Evolutionary conservation across 2,113 vertebrate species (phyloP), one percentile per base, ranked within the genome.

Genomic region (Mola mola): DNA sequence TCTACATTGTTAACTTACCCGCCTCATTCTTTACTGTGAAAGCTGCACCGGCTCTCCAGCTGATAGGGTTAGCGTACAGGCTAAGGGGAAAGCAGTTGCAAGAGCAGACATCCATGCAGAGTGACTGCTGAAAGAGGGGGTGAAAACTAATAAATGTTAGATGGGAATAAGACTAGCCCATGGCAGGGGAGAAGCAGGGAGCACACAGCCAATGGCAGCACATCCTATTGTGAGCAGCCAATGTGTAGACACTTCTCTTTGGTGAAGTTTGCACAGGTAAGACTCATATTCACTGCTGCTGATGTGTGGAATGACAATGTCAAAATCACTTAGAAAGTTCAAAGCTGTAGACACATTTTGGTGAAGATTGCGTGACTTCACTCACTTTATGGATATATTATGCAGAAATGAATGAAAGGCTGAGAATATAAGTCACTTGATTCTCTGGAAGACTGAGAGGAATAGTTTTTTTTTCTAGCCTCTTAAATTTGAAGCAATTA

Each of bases 221-320:
- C 44, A 0, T 21, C 41, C 48, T 26, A 53, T 68, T 71, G 50
- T 73, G 52, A 44, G 49, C 57, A 57, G 41, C 37, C 37, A 15
- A 22, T 22, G 48, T 13, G 10, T 46, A 42, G 38, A 58, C 34
- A 15, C 8, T 25, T 36, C 8, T 49, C 43, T 78, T 33, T 49
- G 22, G 41, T 58, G 5, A 58, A 63, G 70, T 31, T 55, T 81
- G 69, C 53, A 79, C 72, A 82, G 62, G 48, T 59, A 72, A 42
- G 36, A 70, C 56, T 73, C 1, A 44, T 37, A 65, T 61, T 75
- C 51, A 58, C 21, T n/a, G 41, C 43, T 34, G 24, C 24, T 8
- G n/a, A 34, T 57, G 52, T 66, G 53, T 17, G 44, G 4, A 28
- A n/a, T 13, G 26, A 82, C 58, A 72, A 75, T 17, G 33, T 10